phyloP scores from a whole-genome alignment of 1,140 invertebrate species.

The Oedothorax gibbosus region DNA sequence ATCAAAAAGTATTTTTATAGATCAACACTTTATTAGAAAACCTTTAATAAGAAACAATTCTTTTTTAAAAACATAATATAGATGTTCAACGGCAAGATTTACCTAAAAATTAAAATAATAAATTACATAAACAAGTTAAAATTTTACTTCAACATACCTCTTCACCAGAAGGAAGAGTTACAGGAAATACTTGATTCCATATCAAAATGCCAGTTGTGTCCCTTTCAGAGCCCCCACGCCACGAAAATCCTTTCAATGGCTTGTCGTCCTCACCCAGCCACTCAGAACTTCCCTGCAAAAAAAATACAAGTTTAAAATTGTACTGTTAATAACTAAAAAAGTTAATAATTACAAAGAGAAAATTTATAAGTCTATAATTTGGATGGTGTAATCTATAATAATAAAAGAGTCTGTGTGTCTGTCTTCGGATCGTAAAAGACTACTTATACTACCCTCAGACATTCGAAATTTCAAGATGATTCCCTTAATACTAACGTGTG shows the following conservation, averaged over 20 bases:
- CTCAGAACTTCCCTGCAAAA: conserved; percentile 44
- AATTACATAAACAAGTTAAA: not conserved
- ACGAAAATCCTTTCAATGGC: conserved; percentile 79
- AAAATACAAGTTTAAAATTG: not conserved
- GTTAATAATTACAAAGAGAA: no score
- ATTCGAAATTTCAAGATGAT: no score
- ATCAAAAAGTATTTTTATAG: not conserved
- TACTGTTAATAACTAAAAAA: no score
- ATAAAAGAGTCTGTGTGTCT: no score
- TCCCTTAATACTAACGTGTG: no score
- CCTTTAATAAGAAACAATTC: no score
- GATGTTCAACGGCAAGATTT: no score
- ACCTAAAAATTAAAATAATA: not conserved
- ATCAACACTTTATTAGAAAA: not conserved
- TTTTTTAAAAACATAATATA: no score
- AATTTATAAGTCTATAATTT: no score
- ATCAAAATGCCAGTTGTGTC: conserved; percentile 95
- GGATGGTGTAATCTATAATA: no score
- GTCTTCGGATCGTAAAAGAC: no score
- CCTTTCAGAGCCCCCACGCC: conserved; percentile 92
- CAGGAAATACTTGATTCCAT: conserved; percentile 91
- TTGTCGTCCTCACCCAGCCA: conserved; percentile 66
- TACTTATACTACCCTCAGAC: no score
- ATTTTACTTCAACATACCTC: conserved; percentile 64
- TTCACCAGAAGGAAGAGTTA: conserved; percentile 67